Base-by-base conservation (phyloP, 2,888 invertebrate species). In the Auanema sp. region DNA sequence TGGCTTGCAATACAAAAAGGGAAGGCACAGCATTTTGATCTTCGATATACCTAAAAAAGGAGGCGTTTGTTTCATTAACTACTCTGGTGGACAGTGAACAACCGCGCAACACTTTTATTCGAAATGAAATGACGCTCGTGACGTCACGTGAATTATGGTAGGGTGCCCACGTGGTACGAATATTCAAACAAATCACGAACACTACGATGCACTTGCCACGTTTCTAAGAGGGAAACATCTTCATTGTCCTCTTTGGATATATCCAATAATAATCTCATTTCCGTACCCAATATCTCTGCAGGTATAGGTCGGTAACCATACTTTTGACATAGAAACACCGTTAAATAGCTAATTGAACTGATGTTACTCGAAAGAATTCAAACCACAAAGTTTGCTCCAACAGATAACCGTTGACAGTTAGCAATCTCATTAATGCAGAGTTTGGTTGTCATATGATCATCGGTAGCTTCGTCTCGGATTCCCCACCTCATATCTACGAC, bases 401-500 rank as follows among this genome's bases (percentile, higher is more conserved):
- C 94, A 1, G 95, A 95, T 1, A 96, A 87, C 2, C 96, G 88
- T 84, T 97, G 96, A 83, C 96, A 97, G 85, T 96, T 97, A 85
- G 92, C 91, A 69, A 97, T 96, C 87, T 97, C 97, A 70, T 92
- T 89, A 93, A 97, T 95, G 84, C 97, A 97, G 0, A 97, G 89
- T 81, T 95, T 93, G 0, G 96, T 96, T 21, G 96, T 97, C 95
- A 95, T 95, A 87, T 97, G 97, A 89, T 97, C 97, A 82, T 97
- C 96, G 0, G 96, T 97, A 0, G 96, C 95, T 85, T 96, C 96
- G 83, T 97, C 96, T 80, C 96, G 88, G 0, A 96, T 95, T 5
- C 96, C 96, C 96, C 96, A 96, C 81, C 96, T 88, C 96, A 96
- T 96, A 86, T 96, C 96, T 33, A 96, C 96, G 2, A 96, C 95